Percentiles rank a stretch among this genome's conserved stretches.
Conservation (phyloP, 2,888 invertebrate genomes). For the Tenodera sinensis region DNA sequence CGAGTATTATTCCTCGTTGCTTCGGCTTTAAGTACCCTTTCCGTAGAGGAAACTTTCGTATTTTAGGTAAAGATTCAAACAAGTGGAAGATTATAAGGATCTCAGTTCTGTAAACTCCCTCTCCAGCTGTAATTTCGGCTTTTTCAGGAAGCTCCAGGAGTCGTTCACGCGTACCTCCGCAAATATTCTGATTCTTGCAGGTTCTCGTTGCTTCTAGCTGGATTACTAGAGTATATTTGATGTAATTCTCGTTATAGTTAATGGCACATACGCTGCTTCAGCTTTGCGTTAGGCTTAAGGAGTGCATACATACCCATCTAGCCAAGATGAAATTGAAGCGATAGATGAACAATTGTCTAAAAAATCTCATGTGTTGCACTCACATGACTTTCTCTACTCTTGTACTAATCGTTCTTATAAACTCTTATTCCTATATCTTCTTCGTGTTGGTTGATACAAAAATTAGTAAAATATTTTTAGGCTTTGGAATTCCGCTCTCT, state of each 20-base stretch:
- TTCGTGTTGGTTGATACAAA: too few relatives aligned
- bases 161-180: neutral
- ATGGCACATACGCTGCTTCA: too few relatives aligned
- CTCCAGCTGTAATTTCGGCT: neutral
- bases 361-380: too few relatives aligned
- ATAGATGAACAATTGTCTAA: too few relatives aligned
- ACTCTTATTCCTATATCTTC: too few relatives aligned
- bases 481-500: too few relatives aligned
- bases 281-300: too few relatives aligned
- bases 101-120: neutral
- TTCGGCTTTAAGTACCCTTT: neutral
- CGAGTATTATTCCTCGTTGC: neutral
- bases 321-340: too few relatives aligned
- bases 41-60: neutral
- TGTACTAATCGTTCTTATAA: too few relatives aligned
- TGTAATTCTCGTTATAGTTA: neutral
- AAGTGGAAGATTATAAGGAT: neutral
- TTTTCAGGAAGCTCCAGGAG: neutral
- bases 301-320: too few relatives aligned
- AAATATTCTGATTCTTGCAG: neutral
- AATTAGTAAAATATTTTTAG: too few relatives aligned
- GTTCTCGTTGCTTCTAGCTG: neutral
- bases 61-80: neutral
- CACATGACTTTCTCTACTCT: too few relatives aligned
- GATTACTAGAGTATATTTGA: neutral